Percentiles rank a stretch among this genome's conserved stretches.
These are phyloP conservation scores for Ornithoptera alexandrae DNA, from an alignment of 2,888 invertebrate species.

Conservation along the genomic window DNA sequence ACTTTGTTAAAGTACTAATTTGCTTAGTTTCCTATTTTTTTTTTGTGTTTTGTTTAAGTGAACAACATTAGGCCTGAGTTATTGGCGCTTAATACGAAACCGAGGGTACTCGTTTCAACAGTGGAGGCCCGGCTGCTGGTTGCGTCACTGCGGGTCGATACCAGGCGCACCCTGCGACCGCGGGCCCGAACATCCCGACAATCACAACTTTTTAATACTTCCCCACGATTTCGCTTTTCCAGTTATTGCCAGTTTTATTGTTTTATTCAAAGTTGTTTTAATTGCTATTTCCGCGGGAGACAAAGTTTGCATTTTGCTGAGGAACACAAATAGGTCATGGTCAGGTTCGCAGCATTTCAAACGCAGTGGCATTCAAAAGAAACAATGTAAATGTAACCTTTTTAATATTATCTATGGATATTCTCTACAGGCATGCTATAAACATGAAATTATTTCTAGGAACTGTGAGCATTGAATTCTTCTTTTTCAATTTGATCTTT, in stretches of 20 bases:
- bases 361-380: background rate
- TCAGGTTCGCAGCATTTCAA: background rate
- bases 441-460: background rate
- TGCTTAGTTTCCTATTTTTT: slow-evolving; percentile 14
- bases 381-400: background rate
- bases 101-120: slow-evolving; percentile 6
- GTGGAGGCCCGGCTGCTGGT: slow-evolving; percentile 39
- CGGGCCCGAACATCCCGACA: slow-evolving; percentile 42
- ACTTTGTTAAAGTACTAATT: background rate
- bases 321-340: background rate
- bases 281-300: slow-evolving; percentile 3
- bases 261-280: slow-evolving; percentile 16
- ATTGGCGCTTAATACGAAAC: slow-evolving; percentile 10
- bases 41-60: slow-evolving; percentile 9
- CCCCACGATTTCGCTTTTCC: slow-evolving; percentile 41
- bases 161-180: slow-evolving; percentile 47
- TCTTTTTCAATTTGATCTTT: no score
- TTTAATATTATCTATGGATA: background rate
- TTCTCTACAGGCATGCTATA: background rate
- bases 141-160: slow-evolving; percentile 66
- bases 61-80: slow-evolving; percentile 17
- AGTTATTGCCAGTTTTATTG: slow-evolving; percentile 32
- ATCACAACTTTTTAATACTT: slow-evolving; percentile 53
- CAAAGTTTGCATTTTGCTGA: background rate
- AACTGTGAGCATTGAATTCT: no score